Percentiles rank a stretch among this genome's conserved stretches.
phyloP scores from a whole-genome alignment of 2,888 invertebrate genomes.

The Drosophila subquinaria region DNA sequence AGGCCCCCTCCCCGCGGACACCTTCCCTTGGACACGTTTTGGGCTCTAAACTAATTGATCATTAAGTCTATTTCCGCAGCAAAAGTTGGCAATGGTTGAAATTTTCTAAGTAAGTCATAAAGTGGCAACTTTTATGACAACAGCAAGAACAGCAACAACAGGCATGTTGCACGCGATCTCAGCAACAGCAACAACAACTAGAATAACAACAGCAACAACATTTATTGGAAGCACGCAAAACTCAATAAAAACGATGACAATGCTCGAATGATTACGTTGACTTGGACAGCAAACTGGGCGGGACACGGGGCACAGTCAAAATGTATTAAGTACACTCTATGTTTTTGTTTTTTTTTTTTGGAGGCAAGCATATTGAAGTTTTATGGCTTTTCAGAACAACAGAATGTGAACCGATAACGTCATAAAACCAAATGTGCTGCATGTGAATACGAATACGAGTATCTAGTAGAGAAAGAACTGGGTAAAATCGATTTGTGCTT shows the following conservation, averaged over 20 bases:
- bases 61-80: constrained; percentile 78
- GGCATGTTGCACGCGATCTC: constrained; percentile 73
- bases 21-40: background rate
- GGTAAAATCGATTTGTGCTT: constrained; percentile 76
- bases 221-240: constrained; percentile 38
- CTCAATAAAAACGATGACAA: constrained; percentile 25
- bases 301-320: constrained; percentile 35
- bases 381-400: constrained; percentile 60
- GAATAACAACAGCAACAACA: constrained; percentile 18
- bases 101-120: constrained; percentile 73
- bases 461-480: constrained; percentile 41
- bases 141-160: constrained; percentile 41
- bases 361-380: constrained; percentile 51
- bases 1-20: background rate
- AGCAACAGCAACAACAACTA: constrained; percentile 15
- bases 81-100: constrained; percentile 53
- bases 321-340: constrained; percentile 39
- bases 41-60: constrained; percentile 74
- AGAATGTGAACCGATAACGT: constrained; percentile 29
- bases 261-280: constrained; percentile 19
- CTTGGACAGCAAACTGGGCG: constrained; percentile 23
- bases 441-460: constrained; percentile 42
- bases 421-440: constrained; percentile 74
- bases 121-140: constrained; percentile 76
- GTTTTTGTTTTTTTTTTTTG: constrained; percentile 45